A percentile compares a stretch with the other conserved stretches of the same genome.
These are phyloP conservation scores for Drosophila sulfurigaster DNA, from an alignment of 1,140 invertebrate species.

Conservation along the genomic window DNA sequence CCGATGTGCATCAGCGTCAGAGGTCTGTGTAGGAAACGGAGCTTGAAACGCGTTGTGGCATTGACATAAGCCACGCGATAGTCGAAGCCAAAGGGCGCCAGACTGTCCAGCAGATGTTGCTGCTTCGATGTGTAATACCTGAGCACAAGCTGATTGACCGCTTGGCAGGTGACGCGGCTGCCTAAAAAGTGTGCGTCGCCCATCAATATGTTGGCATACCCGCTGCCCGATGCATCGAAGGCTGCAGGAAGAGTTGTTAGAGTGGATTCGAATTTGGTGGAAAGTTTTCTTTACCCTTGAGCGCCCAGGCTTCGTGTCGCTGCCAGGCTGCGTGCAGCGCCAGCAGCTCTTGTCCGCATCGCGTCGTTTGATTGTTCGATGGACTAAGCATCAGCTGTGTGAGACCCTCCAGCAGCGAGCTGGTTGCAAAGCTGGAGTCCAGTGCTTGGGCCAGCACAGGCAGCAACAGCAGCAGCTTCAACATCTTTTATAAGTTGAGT, in stretches of 20 bases:
- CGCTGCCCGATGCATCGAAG: slow-evolving; percentile 56
- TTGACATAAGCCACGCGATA: slow-evolving; percentile 54
- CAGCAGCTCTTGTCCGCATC: slow-evolving; percentile 39
- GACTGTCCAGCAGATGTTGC: slow-evolving; percentile 1
- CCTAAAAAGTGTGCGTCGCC: slow-evolving; percentile 56
- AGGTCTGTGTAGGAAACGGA: neutral
- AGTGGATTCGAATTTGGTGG: neutral
- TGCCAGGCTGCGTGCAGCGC: slow-evolving; percentile 22
- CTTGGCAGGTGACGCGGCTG: slow-evolving; percentile 45
- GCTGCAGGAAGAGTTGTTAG: slow-evolving; percentile 23
- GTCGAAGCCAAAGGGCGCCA: slow-evolving; percentile 37
- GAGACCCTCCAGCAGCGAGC: slow-evolving; percentile 41
- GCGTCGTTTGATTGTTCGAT: neutral
- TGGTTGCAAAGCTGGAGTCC: too few relatives aligned
- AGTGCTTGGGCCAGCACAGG: too few relatives aligned
- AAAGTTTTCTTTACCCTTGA: slow-evolving; percentile 58
- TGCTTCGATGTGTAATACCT: neutral
- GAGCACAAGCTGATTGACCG: slow-evolving; percentile 26
- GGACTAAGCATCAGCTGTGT: neutral
- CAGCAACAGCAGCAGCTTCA: too few relatives aligned
- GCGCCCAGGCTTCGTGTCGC: slow-evolving; percentile 34
- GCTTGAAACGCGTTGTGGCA: slow-evolving; percentile 35
- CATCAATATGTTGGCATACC: slow-evolving; percentile 46
- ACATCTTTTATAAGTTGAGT: too few relatives aligned
- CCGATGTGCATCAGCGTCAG: slow-evolving; percentile 49